Base-by-base conservation (phyloP, 2,888 invertebrate genomes). In the Omphaloscelis lunosa region DNA sequence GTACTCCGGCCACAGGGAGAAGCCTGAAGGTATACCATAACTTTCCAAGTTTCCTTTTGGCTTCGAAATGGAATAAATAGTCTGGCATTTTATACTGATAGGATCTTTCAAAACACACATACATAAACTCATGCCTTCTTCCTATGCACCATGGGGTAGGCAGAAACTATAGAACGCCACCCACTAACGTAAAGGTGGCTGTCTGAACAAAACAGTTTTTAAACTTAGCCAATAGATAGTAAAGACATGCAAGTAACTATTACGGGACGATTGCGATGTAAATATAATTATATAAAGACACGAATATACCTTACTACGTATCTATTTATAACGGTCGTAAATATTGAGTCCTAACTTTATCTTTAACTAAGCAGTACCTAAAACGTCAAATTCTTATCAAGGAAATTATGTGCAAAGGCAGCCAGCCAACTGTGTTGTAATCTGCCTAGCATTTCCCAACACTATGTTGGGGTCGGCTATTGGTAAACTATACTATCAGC, bases 1-100 rank as follows among this genome's bases (percentile, higher is more conserved):
- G 0, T 99, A 99, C 92, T 97, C 97, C 9, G 98, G 98, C 68
- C 97, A 98, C 79, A 97, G 97, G 41, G 97, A 97, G 75, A 98
- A 98, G 84, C 94, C 97, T 41, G 97, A 97, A 94, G 98, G 98
- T 87, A 89, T 11, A 9, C 23, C 51, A 48, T 5, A 11, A 11
- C 11, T 62, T 27, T 61, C 4, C 17, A 15, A 39, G 17, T n/a
- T 17, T 67, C 0, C 29, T 23, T 23, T 4, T 1, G 12, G 12
- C 51, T 39, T 51, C 51, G 20, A 39, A 51, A 71, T 39, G 1
- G n/a, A 20, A 20, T 5, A 39, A 63, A 39, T 45, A 2, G 15
- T 69, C 12, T n/a, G 1, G 9, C 9, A 23, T 41, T 51, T 9
- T 12, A 27, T 27, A 69, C 0, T 17, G n/a, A 29, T 0, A 27